Evolutionary conservation across 2,888 invertebrate species (phyloP), one percentile per base, ranked within the genome.

Genomic region (Watsonalla binaria): DNA sequence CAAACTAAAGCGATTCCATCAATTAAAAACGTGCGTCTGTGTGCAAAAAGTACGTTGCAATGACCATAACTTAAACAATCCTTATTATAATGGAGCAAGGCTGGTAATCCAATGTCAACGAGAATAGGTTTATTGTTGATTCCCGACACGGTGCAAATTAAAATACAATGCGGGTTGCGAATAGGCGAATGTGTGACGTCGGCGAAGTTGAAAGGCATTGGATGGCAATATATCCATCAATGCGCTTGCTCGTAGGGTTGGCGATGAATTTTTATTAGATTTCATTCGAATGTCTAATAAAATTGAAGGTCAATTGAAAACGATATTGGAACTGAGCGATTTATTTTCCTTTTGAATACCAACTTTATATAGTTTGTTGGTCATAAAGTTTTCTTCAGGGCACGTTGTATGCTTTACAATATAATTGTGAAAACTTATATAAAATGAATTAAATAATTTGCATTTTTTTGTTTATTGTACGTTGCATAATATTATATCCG

Each of bases 121-220:
- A 14, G 15, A 33, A 37, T 37, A 37, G 8, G 49, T 70, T 76
- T 74, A 78, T 85, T 82, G 80, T 73, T 70, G 72, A 86, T 86
- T 82, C 86, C 66, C 68, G 67, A 79, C 84, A 84, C 82, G 82
- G 72, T 63, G 66, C 63, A 76, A 79, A 87, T 87, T 87, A 86
- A 77, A 87, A 88, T 87, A 88, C 88, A 88, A 87, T 87, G 77
- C 83, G 63, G 74, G 70, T 72, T 81, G 72, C 70, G 76, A 74
- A 76, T 79, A 76, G 76, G 74, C 69, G 75, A 74, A 74, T 75
- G 79, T 84, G 84, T 84, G 84, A 83, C 80, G 77, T 84, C 86
- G 86, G 87, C 75, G 54, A 65, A 83, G 75, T 82, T 86, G 78
- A 87, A 86, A 86, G 84, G 74, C 73, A 70, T 69, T 81, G 78